These are phyloP conservation scores for Montipora capricornis DNA, from an alignment of 64 coral and sea anemone species.

Conservation along the genomic window DNA sequence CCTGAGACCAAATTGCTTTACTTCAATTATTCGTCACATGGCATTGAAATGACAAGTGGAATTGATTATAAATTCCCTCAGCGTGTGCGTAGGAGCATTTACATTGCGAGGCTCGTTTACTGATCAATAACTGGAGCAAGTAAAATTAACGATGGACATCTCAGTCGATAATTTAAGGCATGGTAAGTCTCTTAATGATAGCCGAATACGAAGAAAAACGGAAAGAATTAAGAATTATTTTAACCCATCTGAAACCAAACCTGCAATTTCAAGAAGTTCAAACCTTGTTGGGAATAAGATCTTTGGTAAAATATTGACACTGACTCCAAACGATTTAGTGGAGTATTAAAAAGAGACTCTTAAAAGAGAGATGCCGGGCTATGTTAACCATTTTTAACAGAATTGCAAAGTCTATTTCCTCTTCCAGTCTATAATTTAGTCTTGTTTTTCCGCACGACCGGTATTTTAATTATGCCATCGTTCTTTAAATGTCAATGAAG, in stretches of 20 bases:
- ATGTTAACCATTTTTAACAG: not conserved
- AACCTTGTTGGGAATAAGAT: too few species aligned
- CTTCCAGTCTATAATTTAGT: not conserved
- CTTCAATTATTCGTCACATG: not conserved
- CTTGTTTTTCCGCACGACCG: not conserved
- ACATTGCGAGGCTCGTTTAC: slow-evolving; percentile 8
- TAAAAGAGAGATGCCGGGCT: not conserved
- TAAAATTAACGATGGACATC: not conserved
- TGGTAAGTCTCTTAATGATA: not conserved
- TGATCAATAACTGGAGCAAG: slow-evolving; percentile 1
- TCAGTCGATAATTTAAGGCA: not conserved
- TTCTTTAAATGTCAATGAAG: not conserved
- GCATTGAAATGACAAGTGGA: not conserved
- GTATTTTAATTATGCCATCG: not conserved
- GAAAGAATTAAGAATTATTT: too few species aligned
- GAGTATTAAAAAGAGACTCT: not conserved
- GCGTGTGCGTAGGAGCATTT: not conserved
- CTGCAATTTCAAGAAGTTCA: too few species aligned
- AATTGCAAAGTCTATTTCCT: too few species aligned
- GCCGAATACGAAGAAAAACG: too few species aligned
- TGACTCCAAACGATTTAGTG: not conserved
- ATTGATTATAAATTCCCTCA: not conserved
- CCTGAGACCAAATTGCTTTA: not conserved
- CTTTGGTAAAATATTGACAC: slow-evolving; percentile 20
- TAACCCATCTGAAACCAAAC: too few species aligned